Conservation (phyloP, 2,888 invertebrate genomes). For the Rambutsinella grinnellia region DNA sequence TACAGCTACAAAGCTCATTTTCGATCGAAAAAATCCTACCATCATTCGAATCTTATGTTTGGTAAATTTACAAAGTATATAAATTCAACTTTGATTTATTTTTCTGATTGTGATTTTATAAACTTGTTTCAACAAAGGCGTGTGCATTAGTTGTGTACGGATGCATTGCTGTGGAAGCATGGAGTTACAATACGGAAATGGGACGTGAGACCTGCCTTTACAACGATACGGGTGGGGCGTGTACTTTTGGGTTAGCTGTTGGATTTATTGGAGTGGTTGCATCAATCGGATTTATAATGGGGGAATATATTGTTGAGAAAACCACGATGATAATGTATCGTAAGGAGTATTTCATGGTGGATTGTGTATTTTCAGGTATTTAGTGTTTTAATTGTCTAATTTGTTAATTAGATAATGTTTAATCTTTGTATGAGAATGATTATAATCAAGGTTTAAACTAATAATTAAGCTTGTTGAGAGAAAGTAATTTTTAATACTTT, state of each 20-base stretch:
- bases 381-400: not conserved
- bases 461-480: not conserved
- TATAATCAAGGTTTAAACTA: not conserved
- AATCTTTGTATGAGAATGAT: not conserved
- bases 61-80: too few species aligned
- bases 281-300: conserved; percentile 52
- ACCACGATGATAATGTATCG: conserved; percentile 39
- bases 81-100: too few species aligned
- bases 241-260: conserved; percentile 53
- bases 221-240: conserved; percentile 48
- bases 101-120: too few species aligned
- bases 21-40: conserved; percentile 49
- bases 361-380: conserved; percentile 49
- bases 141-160: conserved; percentile 55
- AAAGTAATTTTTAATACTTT: not conserved
- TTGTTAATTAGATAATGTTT: not conserved
- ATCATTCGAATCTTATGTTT: conserved; percentile 44
- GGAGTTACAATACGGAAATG: conserved; percentile 32
- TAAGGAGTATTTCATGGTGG: conserved; percentile 44
- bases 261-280: conserved; percentile 53
- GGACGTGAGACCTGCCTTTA: conserved; percentile 43
- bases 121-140: too few species aligned
- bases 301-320: conserved; percentile 53
- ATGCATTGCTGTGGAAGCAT: conserved; percentile 53
- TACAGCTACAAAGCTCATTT: conserved; percentile 29